Evolutionary conservation across 2,113 vertebrate genomes (phyloP), one percentile per base, ranked within the genome.

Genomic region (Zosterops hypoxanthus): DNA sequence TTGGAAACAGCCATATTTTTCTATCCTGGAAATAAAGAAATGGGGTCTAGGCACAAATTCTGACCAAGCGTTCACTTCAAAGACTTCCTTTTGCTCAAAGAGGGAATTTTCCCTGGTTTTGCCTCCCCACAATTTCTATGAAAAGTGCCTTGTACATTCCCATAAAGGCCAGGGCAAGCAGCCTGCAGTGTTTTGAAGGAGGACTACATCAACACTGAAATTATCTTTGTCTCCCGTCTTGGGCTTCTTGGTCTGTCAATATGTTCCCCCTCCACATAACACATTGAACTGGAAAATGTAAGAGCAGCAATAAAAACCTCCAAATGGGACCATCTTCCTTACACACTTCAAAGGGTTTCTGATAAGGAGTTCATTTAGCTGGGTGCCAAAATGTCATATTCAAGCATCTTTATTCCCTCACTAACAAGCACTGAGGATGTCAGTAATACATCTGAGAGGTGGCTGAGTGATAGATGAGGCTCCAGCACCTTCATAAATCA

Each of bases 401-500:
- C 41, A 91, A 61, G 64, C 7, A 72, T 66, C 65, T 86, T 95
- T 77, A 79, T 60, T 71, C 69, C 47, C 39, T 86, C 61, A 16
- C 52, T 91, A 83, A 65, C 2, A 16, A 79, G 61, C 57, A 36
- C 23, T 55, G 69, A 88, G 82, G 61, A 75, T 88, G 73, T 69
- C 95, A 86, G 68, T 52, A 90, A 70, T 21, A 72, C 39, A 61
- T 72, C 42, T 50, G n/a, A 92, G 79, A 84, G 34, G 73, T 41
- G 53, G 23, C 63, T 56, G 59, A 88, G 47, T 93, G 92, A 92
- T 34, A 75, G 86, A 82, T 77, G 65, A 88, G 60, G 53, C 59
- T 88, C 44, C 31, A 55, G 69, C 25, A 80, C 28, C 18, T 33
- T 66, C 77, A 87, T 80, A 95, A 96, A 90, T 79, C 93, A 83